Evolutionary conservation across 2,113 vertebrate genomes (phyloP).

Genomic region (Ceuthmochares aereus): DNA sequence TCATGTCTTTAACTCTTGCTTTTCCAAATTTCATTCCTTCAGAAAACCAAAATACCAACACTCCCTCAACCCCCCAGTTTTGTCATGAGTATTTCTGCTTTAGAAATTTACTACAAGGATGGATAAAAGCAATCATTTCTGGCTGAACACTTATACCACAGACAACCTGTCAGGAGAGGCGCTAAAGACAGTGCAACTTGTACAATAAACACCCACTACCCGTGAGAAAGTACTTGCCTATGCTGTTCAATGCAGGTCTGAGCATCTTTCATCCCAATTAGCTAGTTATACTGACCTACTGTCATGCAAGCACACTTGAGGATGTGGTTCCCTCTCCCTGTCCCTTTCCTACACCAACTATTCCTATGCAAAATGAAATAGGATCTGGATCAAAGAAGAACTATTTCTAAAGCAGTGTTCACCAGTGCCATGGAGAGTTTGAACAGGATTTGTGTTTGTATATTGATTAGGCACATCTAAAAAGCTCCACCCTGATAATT

Average conservation of each 20-base stretch:
- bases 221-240: background rate
- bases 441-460: background rate
- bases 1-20: conserved; percentile 66
- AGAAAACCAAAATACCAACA: background rate
- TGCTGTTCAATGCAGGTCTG: background rate
- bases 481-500: background rate
- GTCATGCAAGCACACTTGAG: background rate
- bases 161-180: background rate
- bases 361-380: background rate
- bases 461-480: background rate
- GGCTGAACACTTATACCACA: background rate
- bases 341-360: background rate
- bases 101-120: background rate
- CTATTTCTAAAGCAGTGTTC: background rate
- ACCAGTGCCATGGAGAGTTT: background rate
- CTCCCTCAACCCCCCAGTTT: accelerated
- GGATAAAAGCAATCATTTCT: background rate
- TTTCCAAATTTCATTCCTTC: conserved; percentile 13
- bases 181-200: background rate
- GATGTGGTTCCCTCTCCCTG: background rate
- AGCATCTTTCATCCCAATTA: background rate
- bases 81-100: background rate
- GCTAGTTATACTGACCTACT: background rate
- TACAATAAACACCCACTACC: background rate
- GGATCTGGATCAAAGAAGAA: background rate